Percentiles rank a stretch among this genome's conserved stretches.
Conservation (phyloP, 2,888 invertebrate species). For the Thelaira solivaga region DNA sequence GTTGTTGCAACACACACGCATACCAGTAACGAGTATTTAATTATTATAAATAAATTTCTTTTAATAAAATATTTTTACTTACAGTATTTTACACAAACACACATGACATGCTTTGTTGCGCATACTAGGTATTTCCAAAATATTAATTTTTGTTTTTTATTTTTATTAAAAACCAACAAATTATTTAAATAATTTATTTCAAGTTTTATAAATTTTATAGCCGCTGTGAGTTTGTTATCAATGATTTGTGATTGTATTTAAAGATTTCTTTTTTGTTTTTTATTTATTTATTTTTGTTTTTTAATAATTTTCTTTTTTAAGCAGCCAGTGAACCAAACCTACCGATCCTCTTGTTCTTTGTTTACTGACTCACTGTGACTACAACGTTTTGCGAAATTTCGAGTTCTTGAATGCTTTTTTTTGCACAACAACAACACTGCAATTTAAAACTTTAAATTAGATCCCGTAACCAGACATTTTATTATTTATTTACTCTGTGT, state of each 20-base stretch:
- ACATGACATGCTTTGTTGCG: too few relatives aligned
- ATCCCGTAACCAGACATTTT: slow-evolving; percentile 69
- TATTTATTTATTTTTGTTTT: background rate
- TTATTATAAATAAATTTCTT: background rate
- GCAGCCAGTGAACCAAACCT: slow-evolving; percentile 22
- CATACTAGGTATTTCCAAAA: too few relatives aligned
- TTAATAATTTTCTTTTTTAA: background rate
- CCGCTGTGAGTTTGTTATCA: background rate
- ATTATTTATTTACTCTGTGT: slow-evolving; percentile 52
- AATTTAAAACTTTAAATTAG: slow-evolving; percentile 68
- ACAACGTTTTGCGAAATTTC: slow-evolving; percentile 38
- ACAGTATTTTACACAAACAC: too few relatives aligned
- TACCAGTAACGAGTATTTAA: too few relatives aligned
- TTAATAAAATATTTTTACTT: background rate
- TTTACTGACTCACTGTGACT: slow-evolving; percentile 67
- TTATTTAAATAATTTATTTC: too few relatives aligned
- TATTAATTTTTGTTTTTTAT: background rate
- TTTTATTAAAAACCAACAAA: background rate
- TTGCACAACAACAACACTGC: slow-evolving; percentile 24
- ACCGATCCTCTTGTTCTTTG: slow-evolving; percentile 74
- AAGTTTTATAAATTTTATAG: background rate
- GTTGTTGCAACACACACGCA: background rate
- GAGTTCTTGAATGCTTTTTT: slow-evolving; percentile 41
- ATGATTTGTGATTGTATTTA: background rate
- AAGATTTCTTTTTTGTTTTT: too few relatives aligned